phyloP scores from a whole-genome alignment of 1,140 invertebrate genomes.

The Parasteatoda tepidariorum region DNA sequence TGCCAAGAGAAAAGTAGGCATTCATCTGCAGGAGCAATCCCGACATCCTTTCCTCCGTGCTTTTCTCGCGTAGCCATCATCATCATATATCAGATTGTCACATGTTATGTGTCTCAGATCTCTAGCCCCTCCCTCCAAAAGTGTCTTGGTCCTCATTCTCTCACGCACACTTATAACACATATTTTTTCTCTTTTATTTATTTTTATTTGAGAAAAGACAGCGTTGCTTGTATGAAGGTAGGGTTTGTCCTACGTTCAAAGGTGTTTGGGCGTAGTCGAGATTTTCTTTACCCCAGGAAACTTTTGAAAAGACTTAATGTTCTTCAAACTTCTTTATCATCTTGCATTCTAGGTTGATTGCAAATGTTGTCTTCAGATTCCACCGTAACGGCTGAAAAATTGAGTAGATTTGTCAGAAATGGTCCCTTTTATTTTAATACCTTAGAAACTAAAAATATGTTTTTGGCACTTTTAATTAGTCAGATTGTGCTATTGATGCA shows the following conservation, averaged over 20 bases:
- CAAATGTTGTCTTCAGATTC: too few relatives aligned
- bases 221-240: constrained; percentile 23
- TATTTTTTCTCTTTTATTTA: not conserved
- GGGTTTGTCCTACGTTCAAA: constrained; percentile 20
- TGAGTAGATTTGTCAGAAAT: constrained; percentile 15
- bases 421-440: not conserved
- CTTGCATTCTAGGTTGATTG: too few relatives aligned
- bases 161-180: constrained; percentile 5
- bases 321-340: not conserved
- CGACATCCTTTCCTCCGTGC: constrained; percentile 36
- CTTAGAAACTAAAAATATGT: too few relatives aligned
- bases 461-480: too few relatives aligned
- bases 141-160: constrained; percentile 18
- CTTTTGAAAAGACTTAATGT: not conserved
- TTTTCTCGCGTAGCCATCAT: constrained; percentile 50
- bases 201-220: constrained; percentile 16
- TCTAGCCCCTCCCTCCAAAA: constrained; percentile 22
- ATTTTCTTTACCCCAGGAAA: constrained; percentile 32
- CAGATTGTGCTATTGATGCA: too few relatives aligned
- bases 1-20: too few relatives aligned
- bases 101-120: constrained; percentile 47
- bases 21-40: constrained; percentile 43
- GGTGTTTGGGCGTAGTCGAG: constrained; percentile 28
- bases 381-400: too few relatives aligned
- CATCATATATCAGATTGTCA: constrained; percentile 52